phyloP scores from a whole-genome alignment of 2,888 invertebrate species.

The Leptothorax acervorum region DNA sequence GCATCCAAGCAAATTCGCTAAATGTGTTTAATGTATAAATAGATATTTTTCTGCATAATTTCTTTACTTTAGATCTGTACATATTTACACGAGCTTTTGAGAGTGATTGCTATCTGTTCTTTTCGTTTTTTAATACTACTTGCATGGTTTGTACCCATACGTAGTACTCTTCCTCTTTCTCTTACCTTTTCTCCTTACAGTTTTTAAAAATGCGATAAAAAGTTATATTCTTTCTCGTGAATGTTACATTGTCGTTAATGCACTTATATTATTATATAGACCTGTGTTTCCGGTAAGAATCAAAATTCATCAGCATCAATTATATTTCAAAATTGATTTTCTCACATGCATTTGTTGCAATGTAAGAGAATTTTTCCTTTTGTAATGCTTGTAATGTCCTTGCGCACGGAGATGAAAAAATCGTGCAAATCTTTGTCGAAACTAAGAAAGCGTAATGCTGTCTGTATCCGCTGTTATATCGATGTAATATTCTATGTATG shows the following conservation, averaged over 20 bases:
- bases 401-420: neutral
- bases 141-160: slow-evolving; percentile 69
- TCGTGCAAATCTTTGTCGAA: slow-evolving; percentile 55
- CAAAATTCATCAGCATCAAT: neutral
- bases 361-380: slow-evolving; percentile 59
- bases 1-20: slow-evolving; percentile 37
- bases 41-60: slow-evolving; percentile 67
- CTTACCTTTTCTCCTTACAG: neutral
- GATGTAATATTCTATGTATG: slow-evolving; percentile 52
- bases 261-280: slow-evolving; percentile 56
- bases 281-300: slow-evolving; percentile 51
- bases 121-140: slow-evolving; percentile 54
- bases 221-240: slow-evolving; percentile 62
- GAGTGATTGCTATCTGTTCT: slow-evolving; percentile 56
- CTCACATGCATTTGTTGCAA: slow-evolving; percentile 45
- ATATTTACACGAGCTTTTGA: slow-evolving; percentile 72
- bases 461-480: slow-evolving; percentile 28
- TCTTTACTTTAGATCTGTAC: slow-evolving; percentile 72
- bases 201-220: slow-evolving; percentile 66
- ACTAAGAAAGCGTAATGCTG: slow-evolving; percentile 60
- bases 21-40: slow-evolving; percentile 68
- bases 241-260: slow-evolving; percentile 64
- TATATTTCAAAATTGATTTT: slow-evolving; percentile 35
- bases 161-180: slow-evolving; percentile 66
- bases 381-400: slow-evolving; percentile 31